Evolutionary conservation across 1,140 invertebrate species (phyloP), one percentile per base, ranked within the genome.

Genomic region (Calycopis cecrops): DNA sequence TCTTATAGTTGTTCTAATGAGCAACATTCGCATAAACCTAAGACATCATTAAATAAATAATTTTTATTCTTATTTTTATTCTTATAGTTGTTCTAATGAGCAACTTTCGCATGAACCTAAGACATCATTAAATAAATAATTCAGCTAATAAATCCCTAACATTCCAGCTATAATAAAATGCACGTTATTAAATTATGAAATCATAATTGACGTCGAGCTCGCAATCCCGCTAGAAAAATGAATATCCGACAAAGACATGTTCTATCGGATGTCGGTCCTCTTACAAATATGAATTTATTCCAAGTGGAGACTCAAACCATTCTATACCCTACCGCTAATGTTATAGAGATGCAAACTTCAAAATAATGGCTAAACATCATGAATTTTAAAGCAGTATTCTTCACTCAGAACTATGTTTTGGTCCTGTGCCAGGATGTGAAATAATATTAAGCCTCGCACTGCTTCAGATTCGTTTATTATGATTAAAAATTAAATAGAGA

Each of bases 401-500:
- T 40, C 40, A 44, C 12, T 44, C 40, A 14, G 40, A 28, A 6
- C 6, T 28, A 6, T 28, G 21, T 44, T 14, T 44, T 44, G 40
- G 40, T 44, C 4, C 40, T 44, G 14, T 16, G 40, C 40, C 40
- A 44, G 40, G 40, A 44, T 17, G 21, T 28, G 40, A 16, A 44
- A 44, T 44, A 44, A 44, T 44, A 44, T 44, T 44, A 44, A 44
- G 40, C 40, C 17, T 16, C 12, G 14, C 14, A 6, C 21, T 16
- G 40, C 40, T 44, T 44, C 16, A 44, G 12, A 44, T 16, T 28
- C 21, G 21, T 44, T 44, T 44, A 44, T 16, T 44, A 44, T 44
- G 40, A 44, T 44, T 44, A 44, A 44, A 44, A 44, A 44, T 28
- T 44, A 44, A 44, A 44, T 44, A 44, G 14, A 44, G 12, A 44